These are phyloP conservation scores for Phycodurus eques DNA, from an alignment of 2,113 vertebrate species.

Conservation along the genomic window DNA sequence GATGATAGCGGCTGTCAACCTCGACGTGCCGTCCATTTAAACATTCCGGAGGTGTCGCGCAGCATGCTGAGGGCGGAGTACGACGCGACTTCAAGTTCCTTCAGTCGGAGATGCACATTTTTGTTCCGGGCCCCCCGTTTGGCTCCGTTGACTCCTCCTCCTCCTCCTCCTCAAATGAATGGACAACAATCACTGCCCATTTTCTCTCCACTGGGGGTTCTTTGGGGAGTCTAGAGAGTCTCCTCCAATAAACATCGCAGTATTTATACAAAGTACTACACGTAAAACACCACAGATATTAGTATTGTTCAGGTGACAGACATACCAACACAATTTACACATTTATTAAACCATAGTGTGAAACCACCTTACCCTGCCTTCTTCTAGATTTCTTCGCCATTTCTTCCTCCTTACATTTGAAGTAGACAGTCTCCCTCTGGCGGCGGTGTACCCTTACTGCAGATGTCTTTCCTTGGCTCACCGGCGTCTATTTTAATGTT, in stretches of 20 bases:
- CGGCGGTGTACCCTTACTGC: neutral
- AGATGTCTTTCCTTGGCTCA: neutral
- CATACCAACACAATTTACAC: neutral
- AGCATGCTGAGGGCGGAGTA: neutral
- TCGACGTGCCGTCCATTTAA: conserved; percentile 48
- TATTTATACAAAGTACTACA: neutral
- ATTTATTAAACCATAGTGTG: neutral
- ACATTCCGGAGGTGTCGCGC: neutral
- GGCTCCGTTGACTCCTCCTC: conserved; percentile 66
- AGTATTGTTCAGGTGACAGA: neutral
- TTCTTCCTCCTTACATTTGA: neutral
- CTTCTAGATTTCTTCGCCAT: neutral
- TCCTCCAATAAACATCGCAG: neutral
- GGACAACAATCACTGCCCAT: conserved; percentile 7
- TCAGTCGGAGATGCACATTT: conserved; percentile 59
- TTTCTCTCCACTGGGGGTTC: conserved; percentile 18
- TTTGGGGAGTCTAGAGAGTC: conserved; percentile 5
- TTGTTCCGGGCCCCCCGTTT: conserved; percentile 39
- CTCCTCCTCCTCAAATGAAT: conserved; percentile 54
- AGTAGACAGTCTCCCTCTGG: neutral
- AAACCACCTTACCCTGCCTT: neutral
- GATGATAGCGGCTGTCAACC: conserved; percentile 4
- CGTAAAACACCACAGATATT: neutral
- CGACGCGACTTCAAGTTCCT: conserved; percentile 35
- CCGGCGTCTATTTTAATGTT: neutral